phyloP scores from a whole-genome alignment of 2,113 vertebrate species.

The Dicerorhinus sumatrensis region DNA sequence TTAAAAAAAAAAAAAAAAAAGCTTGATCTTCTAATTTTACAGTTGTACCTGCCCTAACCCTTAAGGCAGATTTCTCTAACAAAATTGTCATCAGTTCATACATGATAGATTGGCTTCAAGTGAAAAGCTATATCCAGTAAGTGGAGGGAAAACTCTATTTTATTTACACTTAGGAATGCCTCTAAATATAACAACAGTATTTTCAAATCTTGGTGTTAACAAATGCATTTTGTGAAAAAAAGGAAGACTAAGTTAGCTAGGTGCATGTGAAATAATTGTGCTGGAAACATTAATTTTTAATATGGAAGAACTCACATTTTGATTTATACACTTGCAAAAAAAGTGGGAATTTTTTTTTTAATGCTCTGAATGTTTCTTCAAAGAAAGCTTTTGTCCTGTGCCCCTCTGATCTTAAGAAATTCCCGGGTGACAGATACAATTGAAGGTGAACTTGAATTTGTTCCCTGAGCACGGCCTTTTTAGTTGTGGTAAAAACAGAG shows the following conservation, averaged over 20 bases:
- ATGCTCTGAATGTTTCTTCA: slow-evolving; percentile 26
- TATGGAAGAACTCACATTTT: background rate
- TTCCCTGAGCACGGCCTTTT: slow-evolving; percentile 57
- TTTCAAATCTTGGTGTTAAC: slow-evolving; percentile 44
- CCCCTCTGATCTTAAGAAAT: slow-evolving; percentile 68
- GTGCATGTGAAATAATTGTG: background rate
- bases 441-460: slow-evolving; percentile 52
- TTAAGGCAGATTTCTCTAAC: slow-evolving; percentile 24
- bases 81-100: slow-evolving; percentile 54
- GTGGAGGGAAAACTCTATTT: background rate
- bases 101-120: background rate
- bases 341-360: background rate
- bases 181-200: background rate
- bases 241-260: slow-evolving; percentile 18
- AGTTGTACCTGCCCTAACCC: slow-evolving; percentile 16
- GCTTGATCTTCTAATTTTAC: slow-evolving; percentile 35
- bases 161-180: background rate
- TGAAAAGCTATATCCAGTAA: background rate
- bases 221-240: slow-evolving; percentile 38
- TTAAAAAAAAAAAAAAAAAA: background rate
- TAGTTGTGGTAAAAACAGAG: background rate
- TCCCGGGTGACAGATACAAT: slow-evolving; percentile 48
- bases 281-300: slow-evolving; percentile 38
- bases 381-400: background rate
- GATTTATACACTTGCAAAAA: background rate